These are phyloP conservation scores for Corythucha ciliata DNA, from an alignment of 2,888 invertebrate genomes.

Conservation along the genomic window DNA sequence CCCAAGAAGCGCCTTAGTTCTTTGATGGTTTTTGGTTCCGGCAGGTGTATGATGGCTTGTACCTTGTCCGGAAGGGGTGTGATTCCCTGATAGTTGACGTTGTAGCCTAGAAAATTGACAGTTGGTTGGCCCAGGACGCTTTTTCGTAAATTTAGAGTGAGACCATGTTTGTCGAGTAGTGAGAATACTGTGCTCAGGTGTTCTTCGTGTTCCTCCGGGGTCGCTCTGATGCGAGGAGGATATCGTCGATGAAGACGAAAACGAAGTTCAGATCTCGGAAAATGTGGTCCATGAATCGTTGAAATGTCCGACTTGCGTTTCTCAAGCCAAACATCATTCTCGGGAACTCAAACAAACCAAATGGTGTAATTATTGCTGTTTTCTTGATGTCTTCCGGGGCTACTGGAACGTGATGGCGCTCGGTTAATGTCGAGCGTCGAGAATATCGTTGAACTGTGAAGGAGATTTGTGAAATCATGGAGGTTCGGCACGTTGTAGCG, in stretches of 20 bases:
- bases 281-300: slow-evolving; percentile 32
- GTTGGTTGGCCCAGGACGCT: slow-evolving; percentile 35
- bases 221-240: too few species aligned
- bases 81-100: slow-evolving; percentile 34
- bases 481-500: slow-evolving; percentile 38
- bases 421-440: slow-evolving; percentile 37
- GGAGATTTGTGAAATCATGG: slow-evolving; percentile 34
- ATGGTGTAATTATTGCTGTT: slow-evolving; percentile 36
- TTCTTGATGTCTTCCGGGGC: slow-evolving; percentile 21
- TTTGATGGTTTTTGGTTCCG: slow-evolving; percentile 1
- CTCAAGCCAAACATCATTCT: slow-evolving; percentile 33
- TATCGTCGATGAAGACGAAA: slow-evolving; percentile 37
- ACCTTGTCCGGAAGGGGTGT: slow-evolving; percentile 33
- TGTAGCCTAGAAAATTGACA: slow-evolving; percentile 36
- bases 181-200: slow-evolving; percentile 28
- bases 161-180: slow-evolving; percentile 33
- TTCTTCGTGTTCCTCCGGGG: slow-evolving; percentile 29
- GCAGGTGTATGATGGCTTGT: not conserved
- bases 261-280: slow-evolving; percentile 27
- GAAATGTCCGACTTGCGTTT: slow-evolving; percentile 34
- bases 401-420: slow-evolving; percentile 41
- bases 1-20: slow-evolving; percentile 19
- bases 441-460: slow-evolving; percentile 36
- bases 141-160: slow-evolving; percentile 38
- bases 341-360: slow-evolving; percentile 38